These are phyloP conservation scores for Chunga burmeisteri DNA, from an alignment of 2,113 vertebrate genomes.

Conservation along the genomic window DNA sequence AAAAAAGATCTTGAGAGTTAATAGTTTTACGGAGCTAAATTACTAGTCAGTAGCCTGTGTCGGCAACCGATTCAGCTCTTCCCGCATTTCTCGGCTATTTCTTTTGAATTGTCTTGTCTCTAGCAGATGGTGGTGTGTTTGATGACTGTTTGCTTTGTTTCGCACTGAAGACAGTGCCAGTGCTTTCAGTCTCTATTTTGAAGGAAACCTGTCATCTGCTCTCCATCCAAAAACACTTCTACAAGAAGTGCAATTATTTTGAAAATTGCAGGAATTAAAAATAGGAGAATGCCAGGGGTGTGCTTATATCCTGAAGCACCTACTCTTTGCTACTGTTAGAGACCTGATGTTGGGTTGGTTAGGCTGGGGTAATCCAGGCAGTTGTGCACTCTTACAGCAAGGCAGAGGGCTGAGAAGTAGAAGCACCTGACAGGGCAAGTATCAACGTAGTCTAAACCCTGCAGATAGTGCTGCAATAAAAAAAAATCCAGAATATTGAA, in stretches of 20 bases:
- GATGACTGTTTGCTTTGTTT: not conserved
- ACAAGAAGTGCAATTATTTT: not conserved
- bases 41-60: not conserved
- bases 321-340: not conserved
- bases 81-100: not conserved
- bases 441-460: not conserved
- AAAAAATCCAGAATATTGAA: fast-evolving
- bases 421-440: not conserved
- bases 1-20: not conserved
- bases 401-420: not conserved
- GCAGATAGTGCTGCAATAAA: not conserved
- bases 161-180: not conserved
- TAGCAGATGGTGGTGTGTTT: not conserved
- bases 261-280: not conserved
- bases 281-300: not conserved
- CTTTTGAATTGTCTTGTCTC: not conserved
- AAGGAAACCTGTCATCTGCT: not conserved
- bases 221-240: not conserved
- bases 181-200: fast-evolving
- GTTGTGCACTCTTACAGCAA: not conserved
- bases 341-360: not conserved
- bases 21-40: not conserved
- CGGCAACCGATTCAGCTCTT: not conserved
- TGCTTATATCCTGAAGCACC: no score
- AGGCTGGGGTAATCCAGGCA: no score